Conservation (phyloP, 2,113 vertebrate genomes). For the Bujurquina vittata region DNA sequence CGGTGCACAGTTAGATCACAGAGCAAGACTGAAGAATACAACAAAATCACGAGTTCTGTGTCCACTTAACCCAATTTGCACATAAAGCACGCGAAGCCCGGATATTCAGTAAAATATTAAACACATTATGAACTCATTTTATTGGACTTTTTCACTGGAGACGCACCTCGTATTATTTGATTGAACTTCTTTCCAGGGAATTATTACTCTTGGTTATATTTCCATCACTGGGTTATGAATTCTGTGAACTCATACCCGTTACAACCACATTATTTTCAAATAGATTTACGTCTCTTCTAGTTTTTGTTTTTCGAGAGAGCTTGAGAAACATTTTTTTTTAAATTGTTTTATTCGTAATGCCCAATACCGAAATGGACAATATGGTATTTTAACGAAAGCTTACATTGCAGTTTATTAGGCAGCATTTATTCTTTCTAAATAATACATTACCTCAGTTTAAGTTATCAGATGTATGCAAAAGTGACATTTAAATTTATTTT, state of each 20-base stretch:
- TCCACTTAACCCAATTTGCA: background rate
- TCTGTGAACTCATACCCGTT: background rate
- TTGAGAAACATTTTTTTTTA: background rate
- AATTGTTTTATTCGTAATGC: background rate
- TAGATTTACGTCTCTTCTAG: background rate
- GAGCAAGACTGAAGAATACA: background rate
- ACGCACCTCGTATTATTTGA: background rate
- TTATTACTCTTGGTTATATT: background rate
- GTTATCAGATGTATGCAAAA: background rate
- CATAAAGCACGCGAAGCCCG: background rate
- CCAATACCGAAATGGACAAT: background rate
- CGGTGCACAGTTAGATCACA: background rate
- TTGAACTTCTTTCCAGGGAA: background rate
- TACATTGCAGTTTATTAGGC: background rate
- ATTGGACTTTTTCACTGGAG: background rate
- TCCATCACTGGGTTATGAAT: conserved; percentile 7
- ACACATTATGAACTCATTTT: background rate
- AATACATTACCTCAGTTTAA: background rate
- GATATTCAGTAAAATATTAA: background rate
- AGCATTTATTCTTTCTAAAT: background rate
- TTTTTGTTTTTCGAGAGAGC: background rate
- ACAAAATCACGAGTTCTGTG: background rate
- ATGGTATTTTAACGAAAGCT: background rate
- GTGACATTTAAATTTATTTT: background rate
- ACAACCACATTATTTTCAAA: background rate